Evolutionary conservation across 2,797 vertebrate genomes (phyloP).

Genomic region (Stomatorhinus walkeri): DNA sequence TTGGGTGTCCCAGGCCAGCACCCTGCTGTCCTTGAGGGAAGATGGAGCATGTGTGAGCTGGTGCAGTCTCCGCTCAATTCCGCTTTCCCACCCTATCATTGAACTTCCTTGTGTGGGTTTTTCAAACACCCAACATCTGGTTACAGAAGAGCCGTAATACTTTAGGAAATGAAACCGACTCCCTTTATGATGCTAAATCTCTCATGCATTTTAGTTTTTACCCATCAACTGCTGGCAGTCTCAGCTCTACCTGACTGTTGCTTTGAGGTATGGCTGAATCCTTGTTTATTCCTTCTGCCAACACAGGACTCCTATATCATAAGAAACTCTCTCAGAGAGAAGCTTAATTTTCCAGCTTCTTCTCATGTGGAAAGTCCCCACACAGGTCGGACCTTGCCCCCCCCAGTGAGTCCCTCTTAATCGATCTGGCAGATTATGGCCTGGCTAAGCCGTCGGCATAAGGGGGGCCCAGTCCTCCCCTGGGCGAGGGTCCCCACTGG

Average conservation of each 20-base stretch:
- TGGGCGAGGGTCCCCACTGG: neutral
- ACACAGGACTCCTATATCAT: neutral
- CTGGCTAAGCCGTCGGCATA: slow-evolving; percentile 16
- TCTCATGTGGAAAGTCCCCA: slow-evolving; percentile 27
- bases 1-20: neutral
- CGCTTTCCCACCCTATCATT: slow-evolving; percentile 39
- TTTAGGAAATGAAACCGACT: slow-evolving; percentile 11
- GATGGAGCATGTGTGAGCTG: neutral
- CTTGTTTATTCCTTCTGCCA: neutral
- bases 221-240: slow-evolving; percentile 24
- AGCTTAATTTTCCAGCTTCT: slow-evolving; percentile 24
- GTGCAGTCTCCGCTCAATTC: neutral
- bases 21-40: neutral
- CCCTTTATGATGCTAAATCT: neutral
- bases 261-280: neutral
- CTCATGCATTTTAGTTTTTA: slow-evolving; percentile 15
- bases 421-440: slow-evolving; percentile 32
- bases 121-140: slow-evolving; percentile 27
- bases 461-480: neutral
- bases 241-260: neutral
- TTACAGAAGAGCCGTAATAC: slow-evolving; percentile 26
- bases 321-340: neutral
- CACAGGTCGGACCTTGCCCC: neutral
- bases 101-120: slow-evolving; percentile 29
- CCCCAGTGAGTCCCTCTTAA: slow-evolving; percentile 26